A percentile compares a stretch with the other conserved stretches of the same genome.
Conservation (phyloP, 2,888 invertebrate genomes). For the Bibio marci region DNA sequence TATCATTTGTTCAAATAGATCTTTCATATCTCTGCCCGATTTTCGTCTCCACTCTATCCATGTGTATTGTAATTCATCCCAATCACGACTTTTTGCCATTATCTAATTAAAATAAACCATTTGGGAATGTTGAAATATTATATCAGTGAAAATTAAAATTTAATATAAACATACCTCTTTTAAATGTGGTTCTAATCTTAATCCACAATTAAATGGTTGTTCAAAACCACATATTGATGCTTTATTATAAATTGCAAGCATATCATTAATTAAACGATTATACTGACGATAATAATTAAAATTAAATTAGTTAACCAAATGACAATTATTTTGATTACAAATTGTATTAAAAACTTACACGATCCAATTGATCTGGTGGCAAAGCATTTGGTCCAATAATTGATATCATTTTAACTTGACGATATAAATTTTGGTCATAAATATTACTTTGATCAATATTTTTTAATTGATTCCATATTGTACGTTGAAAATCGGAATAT, state of each 20-base stretch:
- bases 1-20: constrained; percentile 62
- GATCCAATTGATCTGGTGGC: constrained; percentile 64
- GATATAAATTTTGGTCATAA: constrained; percentile 47
- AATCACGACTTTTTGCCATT: constrained; percentile 67
- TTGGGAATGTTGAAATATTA: too few species aligned
- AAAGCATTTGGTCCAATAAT: constrained; percentile 72
- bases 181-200: constrained; percentile 64
- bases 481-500: constrained; percentile 68
- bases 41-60: constrained; percentile 87
- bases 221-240: constrained; percentile 73
- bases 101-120: constrained; percentile 24
- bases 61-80: constrained; percentile 72
- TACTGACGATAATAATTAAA: constrained; percentile 36
- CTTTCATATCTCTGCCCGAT: constrained; percentile 61
- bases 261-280: constrained; percentile 72
- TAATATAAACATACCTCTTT: constrained; percentile 23
- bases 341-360: constrained; percentile 36
- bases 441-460: constrained; percentile 47
- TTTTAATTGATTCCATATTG: constrained; percentile 58
- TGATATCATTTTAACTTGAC: constrained; percentile 58
- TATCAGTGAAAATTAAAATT: too few species aligned
- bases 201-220: constrained; percentile 65
- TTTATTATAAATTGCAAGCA: constrained; percentile 72
- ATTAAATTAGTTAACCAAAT: neutral
- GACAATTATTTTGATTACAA: neutral